These are phyloP conservation scores for Caenorhabditis sp. DNA, from an alignment of 2,888 invertebrate genomes.

Conservation along the genomic window DNA sequence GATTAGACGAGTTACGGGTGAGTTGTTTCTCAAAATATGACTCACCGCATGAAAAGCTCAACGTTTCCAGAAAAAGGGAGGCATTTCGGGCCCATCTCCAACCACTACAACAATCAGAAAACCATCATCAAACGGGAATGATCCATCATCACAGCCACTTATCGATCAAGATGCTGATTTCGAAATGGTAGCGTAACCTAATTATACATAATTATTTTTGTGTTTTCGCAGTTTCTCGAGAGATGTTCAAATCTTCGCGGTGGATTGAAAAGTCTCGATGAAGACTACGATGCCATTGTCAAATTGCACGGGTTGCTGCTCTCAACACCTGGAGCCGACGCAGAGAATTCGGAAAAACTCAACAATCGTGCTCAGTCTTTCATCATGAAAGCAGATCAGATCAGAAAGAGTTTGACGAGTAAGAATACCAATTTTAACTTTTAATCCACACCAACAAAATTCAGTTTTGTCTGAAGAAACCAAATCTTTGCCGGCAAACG, in stretches of 20 bases:
- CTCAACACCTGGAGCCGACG: constrained; percentile 61
- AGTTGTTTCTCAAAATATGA: constrained; percentile 1
- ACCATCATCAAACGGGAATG: constrained; percentile 8
- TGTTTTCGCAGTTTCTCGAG: constrained; percentile 55
- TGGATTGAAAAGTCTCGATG: constrained; percentile 45
- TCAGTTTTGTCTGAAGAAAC: constrained; percentile 57
- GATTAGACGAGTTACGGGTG: constrained; percentile 58
- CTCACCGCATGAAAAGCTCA: too few species aligned
- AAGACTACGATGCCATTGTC: constrained; percentile 49
- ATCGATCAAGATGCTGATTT: constrained; percentile 60
- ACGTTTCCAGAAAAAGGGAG: constrained; percentile 52
- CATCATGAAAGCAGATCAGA: constrained; percentile 41
- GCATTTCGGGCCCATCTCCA: constrained; percentile 16
- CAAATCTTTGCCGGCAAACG: constrained; percentile 15
- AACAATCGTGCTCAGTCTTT: constrained; percentile 50
- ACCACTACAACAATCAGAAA: constrained; percentile 2
- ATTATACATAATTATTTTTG: background rate
- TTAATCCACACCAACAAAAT: background rate
- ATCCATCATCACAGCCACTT: constrained; percentile 42
- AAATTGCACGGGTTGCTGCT: constrained; percentile 51
- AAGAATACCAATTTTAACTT: background rate
- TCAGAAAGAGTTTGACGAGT: constrained; percentile 49
- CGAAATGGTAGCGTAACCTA: constrained; percentile 37
- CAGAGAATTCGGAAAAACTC: constrained; percentile 44
- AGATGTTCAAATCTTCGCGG: constrained; percentile 49